Percentiles rank a stretch among this genome's conserved stretches.
phyloP scores from a whole-genome alignment of 2,113 vertebrate species.

The Ancistrus triradiatus region DNA sequence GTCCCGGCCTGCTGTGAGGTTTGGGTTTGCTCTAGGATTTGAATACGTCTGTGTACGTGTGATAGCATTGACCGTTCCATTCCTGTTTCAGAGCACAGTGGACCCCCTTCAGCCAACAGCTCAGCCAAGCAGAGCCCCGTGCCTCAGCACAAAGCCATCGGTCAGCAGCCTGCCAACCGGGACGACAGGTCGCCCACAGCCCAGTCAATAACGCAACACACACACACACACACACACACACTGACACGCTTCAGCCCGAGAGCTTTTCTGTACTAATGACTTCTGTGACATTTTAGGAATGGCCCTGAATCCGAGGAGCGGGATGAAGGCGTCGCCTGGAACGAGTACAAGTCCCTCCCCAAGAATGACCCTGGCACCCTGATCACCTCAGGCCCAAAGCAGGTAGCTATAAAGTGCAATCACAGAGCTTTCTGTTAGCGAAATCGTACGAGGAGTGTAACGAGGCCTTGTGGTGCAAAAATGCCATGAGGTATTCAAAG shows the following conservation, averaged over 20 bases:
- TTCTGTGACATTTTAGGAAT: slow-evolving; percentile 58
- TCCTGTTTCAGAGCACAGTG: slow-evolving; percentile 73
- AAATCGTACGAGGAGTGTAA: too few species aligned
- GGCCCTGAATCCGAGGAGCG: slow-evolving; percentile 66
- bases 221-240: slow-evolving; percentile 1
- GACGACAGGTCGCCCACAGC: slow-evolving; percentile 53
- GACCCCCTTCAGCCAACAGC: slow-evolving; percentile 87
- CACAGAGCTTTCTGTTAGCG: too few species aligned
- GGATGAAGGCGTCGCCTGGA: slow-evolving; percentile 70
- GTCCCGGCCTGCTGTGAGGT: too few species aligned
- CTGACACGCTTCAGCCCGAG: not conserved
- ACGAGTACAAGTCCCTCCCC: slow-evolving; percentile 73
- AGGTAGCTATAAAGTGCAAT: too few species aligned
- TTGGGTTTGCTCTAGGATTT: too few species aligned
- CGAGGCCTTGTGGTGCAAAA: too few species aligned
- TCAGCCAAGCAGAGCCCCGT: slow-evolving; percentile 91
- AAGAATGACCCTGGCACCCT: slow-evolving; percentile 62
- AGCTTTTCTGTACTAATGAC: slow-evolving; percentile 11
- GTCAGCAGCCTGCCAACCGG: slow-evolving; percentile 66
- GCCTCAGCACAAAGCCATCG: slow-evolving; percentile 79
- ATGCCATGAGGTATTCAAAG: too few species aligned
- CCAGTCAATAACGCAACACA: slow-evolving; percentile 1
- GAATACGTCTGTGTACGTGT: not conserved
- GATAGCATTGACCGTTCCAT: slow-evolving; percentile 20
- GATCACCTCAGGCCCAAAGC: slow-evolving; percentile 63